Evolutionary conservation across 2,797 vertebrate species (phyloP).

Genomic region (Pelodytes ibericus): DNA sequence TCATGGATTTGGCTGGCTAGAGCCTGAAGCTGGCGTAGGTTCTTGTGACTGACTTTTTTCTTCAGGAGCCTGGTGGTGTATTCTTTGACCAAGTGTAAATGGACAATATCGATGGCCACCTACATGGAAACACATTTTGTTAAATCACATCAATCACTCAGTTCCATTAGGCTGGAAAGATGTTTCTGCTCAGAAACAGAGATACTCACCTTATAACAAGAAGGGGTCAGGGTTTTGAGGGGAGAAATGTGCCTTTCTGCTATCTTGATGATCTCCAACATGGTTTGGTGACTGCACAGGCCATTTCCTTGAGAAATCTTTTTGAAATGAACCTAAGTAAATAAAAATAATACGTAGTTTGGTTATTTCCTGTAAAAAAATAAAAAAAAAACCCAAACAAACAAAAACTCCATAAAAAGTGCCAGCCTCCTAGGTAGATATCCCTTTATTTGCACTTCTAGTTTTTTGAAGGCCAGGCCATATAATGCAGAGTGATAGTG

Average conservation of each 20-base stretch:
- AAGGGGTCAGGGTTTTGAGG: conserved; percentile 63
- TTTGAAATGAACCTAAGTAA: conserved; percentile 71
- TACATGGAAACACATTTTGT: conserved; percentile 56
- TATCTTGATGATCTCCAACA: conserved; percentile 65
- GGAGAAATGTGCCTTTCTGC: conserved; percentile 60
- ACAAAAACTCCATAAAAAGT: too few species aligned
- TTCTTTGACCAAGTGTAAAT: conserved; percentile 74
- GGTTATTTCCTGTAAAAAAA: not conserved
- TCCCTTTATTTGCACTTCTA: too few species aligned
- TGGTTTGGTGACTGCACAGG: conserved; percentile 60
- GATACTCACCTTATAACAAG: conserved; percentile 66
- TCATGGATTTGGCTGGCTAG: conserved; percentile 70
- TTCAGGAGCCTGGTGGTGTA: conserved; percentile 80
- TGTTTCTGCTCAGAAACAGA: not conserved
- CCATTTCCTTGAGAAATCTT: conserved; percentile 71
- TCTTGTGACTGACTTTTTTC: conserved; percentile 75
- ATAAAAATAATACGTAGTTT: not conserved
- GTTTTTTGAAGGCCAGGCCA: too few species aligned
- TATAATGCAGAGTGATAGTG: too few species aligned
- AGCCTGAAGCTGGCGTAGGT: conserved; percentile 70
- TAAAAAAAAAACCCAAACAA: too few species aligned
- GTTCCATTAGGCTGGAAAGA: too few species aligned
- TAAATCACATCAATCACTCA: not conserved
- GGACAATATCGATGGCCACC: conserved; percentile 76
- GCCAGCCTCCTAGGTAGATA: too few species aligned